Evolutionary conservation across 2,888 invertebrate species (phyloP), one percentile per base, ranked within the genome.

Genomic region (Dryococelus australis): DNA sequence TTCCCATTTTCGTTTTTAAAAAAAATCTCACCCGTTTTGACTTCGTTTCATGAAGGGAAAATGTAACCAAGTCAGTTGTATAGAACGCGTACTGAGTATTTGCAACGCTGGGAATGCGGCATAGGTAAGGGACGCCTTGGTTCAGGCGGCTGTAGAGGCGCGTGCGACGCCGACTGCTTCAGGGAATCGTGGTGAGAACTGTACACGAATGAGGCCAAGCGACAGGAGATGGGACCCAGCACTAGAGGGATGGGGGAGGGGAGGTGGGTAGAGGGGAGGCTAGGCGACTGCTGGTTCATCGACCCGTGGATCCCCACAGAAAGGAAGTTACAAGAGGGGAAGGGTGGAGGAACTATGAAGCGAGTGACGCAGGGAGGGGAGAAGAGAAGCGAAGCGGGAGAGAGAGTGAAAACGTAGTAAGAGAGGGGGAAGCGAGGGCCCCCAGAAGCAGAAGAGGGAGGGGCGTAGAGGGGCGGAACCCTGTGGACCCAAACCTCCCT

Each of bases 401-500:
- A 16, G 16, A 47, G 47, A 10, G n/a, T n/a, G 47, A 47, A 8
- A 35, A 35, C 13, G 80, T n/a, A 80, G 80, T 5, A 27, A 24
- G 20, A 78, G 43, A 16, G 53, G 28, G 4, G 35, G 35, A 27
- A 65, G 27, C 53, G 24, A 83, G 85, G 80, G 16, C 28, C 47
- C 53, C 80, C 4, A 43, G 85, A 51, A 24, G 65, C 35, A n/a
- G 78, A 78, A 28, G 35, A 65, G 43, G 86, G 20, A n/a, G 78
- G 65, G 78, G 86, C 80, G 47, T 26, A 86, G 88, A 87, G 88
- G 88, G 86, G 87, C 86, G 84, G 86, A 85, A 81, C 88, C 86
- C 79, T 79, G 81, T 84, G 65, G 86, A 53, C 85, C 87, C 87
- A 47, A 83, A 51, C 86, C 85, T 65, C 86, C 83, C 87, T 86